Evolutionary conservation across 2,888 invertebrate species (phyloP).

Genomic region (Marasmarcha lunaedactyla): DNA sequence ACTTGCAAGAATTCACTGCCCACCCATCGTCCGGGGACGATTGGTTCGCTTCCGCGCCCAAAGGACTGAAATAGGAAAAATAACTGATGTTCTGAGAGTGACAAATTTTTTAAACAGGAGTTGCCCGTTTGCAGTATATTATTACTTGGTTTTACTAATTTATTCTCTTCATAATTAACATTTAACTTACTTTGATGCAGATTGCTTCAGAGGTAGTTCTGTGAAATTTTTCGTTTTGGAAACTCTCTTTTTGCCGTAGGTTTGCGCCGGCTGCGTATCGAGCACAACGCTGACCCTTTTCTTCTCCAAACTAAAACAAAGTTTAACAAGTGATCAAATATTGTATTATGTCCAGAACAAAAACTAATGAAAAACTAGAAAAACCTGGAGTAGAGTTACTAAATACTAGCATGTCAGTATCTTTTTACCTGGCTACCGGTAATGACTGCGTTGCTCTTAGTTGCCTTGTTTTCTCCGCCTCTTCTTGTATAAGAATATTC

Average conservation of each 20-base stretch:
- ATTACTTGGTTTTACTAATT: no score
- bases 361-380: no score
- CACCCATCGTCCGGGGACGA: constrained; percentile 43
- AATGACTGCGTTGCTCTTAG: constrained; percentile 57
- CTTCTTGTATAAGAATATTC: constrained; percentile 41
- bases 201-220: constrained; percentile 27
- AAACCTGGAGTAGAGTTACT: no score
- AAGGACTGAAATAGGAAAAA: constrained; percentile 15
- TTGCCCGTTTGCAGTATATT: neutral
- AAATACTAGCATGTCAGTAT: no score
- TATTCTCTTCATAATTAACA: no score
- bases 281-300: constrained; percentile 26
- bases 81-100: constrained; percentile 4
- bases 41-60: constrained; percentile 27
- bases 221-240: constrained; percentile 41
- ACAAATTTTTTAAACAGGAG: neutral
- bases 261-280: constrained; percentile 32
- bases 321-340: no score
- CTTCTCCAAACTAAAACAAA: constrained; percentile 29
- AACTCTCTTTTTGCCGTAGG: constrained; percentile 38
- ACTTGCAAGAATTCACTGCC: constrained; percentile 33
- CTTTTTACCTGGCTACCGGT: constrained; percentile 37
- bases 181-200: constrained; percentile 27
- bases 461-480: constrained; percentile 50
- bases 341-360: no score